Evolutionary conservation across 2,797 vertebrate genomes (phyloP).

Genomic region (Poecilia picta): DNA sequence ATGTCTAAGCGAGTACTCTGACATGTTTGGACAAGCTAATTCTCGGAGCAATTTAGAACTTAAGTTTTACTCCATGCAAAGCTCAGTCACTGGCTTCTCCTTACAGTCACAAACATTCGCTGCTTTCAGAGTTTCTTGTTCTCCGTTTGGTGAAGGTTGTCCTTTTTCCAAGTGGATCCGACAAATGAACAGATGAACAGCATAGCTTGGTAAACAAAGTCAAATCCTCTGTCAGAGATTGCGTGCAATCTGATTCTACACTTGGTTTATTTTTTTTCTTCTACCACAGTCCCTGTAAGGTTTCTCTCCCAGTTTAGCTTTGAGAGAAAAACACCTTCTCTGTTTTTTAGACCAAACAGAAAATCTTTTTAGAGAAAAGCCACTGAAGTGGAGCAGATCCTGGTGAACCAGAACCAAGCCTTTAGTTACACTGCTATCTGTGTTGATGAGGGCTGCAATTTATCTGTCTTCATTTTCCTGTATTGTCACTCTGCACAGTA

Average conservation of each 20-base stretch:
- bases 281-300: not conserved
- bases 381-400: not conserved
- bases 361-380: not conserved
- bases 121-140: slow-evolving; percentile 19
- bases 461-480: not conserved
- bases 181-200: slow-evolving; percentile 10
- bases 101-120: slow-evolving; percentile 36
- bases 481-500: not conserved
- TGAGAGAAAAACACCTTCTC: not conserved
- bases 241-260: not conserved
- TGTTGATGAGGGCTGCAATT: not conserved
- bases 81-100: slow-evolving; percentile 41
- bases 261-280: not conserved
- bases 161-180: slow-evolving; percentile 10
- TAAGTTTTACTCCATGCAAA: slow-evolving; percentile 71
- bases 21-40: slow-evolving; percentile 82
- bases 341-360: not conserved
- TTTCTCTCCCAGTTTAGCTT: not conserved
- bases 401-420: not conserved
- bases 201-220: not conserved
- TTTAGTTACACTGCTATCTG: not conserved
- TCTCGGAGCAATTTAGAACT: slow-evolving; percentile 76
- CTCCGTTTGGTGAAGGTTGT: slow-evolving; percentile 7
- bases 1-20: slow-evolving; percentile 79
- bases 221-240: not conserved